These are phyloP conservation scores for Drosophila biarmipes DNA, from an alignment of 1,140 invertebrate genomes.

Conservation along the genomic window DNA sequence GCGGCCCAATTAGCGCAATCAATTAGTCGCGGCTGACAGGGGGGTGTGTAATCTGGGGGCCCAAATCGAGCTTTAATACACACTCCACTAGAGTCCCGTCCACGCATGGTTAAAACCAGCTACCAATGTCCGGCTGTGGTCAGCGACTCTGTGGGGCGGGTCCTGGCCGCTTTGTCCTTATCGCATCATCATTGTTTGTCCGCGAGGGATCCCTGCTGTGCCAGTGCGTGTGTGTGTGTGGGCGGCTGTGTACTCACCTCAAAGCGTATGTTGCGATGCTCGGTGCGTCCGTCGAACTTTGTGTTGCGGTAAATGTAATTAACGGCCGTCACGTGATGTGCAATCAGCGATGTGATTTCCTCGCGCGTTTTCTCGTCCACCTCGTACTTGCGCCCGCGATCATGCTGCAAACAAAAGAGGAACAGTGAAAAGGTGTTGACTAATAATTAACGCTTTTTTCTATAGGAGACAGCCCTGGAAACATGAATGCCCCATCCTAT, in stretches of 20 bases:
- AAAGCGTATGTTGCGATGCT: constrained; percentile 98
- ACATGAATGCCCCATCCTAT: too few relatives aligned
- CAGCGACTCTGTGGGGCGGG: constrained; percentile 17
- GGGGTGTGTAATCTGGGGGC: neutral
- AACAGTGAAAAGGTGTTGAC: constrained; percentile 6
- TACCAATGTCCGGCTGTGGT: constrained; percentile 20
- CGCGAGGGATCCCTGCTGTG: constrained; percentile 10
- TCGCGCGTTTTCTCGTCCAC: constrained; percentile 95
- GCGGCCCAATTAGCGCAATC: constrained; percentile 2
- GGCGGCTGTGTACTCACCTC: constrained; percentile 89
- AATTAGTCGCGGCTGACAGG: neutral
- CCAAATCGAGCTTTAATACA: constrained; percentile 15
- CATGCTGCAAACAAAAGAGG: constrained; percentile 85
- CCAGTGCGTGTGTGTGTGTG: neutral
- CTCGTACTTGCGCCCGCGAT: constrained; percentile 85
- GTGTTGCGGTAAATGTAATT: constrained; percentile 99
- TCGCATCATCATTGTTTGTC: constrained; percentile 43
- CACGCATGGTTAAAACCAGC: constrained; percentile 13
- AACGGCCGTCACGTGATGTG: constrained; percentile 98
- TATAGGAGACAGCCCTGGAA: neutral
- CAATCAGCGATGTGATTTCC: constrained; percentile 98
- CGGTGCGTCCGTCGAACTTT: constrained; percentile 93
- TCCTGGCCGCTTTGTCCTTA: constrained; percentile 45
- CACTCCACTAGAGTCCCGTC: constrained; percentile 7
- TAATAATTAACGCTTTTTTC: neutral